A percentile compares a stretch with the other conserved stretches of the same genome.
These are phyloP conservation scores for Scopus umbretta DNA, from an alignment of 2,113 vertebrate genomes.

Conservation along the genomic window DNA sequence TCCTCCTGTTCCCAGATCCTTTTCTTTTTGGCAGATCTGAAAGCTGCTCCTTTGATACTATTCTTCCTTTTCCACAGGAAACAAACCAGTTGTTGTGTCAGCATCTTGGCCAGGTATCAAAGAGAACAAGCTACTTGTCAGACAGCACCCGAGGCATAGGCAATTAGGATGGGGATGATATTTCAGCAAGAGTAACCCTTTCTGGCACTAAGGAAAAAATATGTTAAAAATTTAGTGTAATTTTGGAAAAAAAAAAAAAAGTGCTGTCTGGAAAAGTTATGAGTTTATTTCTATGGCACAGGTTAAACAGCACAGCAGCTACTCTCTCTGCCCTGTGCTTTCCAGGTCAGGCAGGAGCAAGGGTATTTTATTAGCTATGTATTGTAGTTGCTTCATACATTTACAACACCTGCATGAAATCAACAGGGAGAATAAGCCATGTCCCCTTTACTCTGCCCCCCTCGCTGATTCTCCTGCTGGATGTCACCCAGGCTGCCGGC, in stretches of 20 bases:
- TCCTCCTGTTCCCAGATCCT: not conserved
- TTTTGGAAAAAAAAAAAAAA: not conserved
- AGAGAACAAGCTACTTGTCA: not conserved
- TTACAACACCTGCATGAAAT: not conserved
- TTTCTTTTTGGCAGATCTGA: not conserved
- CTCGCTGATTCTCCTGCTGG: not conserved
- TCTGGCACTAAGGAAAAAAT: not conserved
- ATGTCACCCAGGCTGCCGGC: not conserved
- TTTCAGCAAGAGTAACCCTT: not conserved
- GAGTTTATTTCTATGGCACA: not conserved
- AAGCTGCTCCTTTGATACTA: not conserved
- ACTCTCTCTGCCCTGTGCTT: not conserved
- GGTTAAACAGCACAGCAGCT: not conserved
- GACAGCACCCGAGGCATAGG: not conserved
- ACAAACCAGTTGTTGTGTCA: constrained; percentile 1
- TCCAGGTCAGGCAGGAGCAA: not conserved
- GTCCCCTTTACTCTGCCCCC: not conserved
- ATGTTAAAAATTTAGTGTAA: not conserved
- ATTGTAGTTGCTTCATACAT: not conserved
- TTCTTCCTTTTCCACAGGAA: constrained; percentile 38
- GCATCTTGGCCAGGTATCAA: constrained; percentile 27
- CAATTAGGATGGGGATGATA: not conserved
- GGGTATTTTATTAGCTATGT: not conserved
- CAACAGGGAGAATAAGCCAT: not conserved
- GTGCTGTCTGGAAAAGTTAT: not conserved